Base-by-base conservation (phyloP, 53 echinoderm and acorn worm genomes). In the Luidia sarsii region DNA sequence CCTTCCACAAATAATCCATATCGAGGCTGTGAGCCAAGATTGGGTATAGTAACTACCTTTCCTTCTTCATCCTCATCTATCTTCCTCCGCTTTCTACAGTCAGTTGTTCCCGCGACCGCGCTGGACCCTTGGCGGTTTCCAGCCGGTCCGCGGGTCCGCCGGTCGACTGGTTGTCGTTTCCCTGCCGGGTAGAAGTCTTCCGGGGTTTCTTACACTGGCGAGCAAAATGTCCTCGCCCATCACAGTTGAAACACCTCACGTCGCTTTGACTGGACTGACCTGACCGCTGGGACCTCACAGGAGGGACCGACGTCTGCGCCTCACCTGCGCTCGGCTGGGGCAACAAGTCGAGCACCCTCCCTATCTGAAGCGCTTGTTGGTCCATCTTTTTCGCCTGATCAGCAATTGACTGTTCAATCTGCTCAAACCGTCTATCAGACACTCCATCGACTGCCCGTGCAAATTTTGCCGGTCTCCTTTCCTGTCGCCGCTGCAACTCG, bases 101-200 rank as follows among this genome's bases (percentile, higher is more conserved):
- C 18, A 28, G 59, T 13, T 57, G 28, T 25, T 30, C 6, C 1
- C n/a, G n/a, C n/a, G n/a, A n/a, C n/a, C n/a, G n/a, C n/a, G n/a
- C n/a, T n/a, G n/a, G 75, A 59, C 75, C 75, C 75, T 13, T n/a
- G 5, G 22, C 3, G 4, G 18, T 31, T 13, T 79, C 79, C 79
- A 79, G 64, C 79, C 48, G 57, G 20, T 64, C 64, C 79, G 18
- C 48, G 63, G 79, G 79, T 41, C 79, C 3, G 16, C 3, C 39
- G 30, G 79, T 14, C 39, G 48, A 64, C 64, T 79, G 79, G 43
- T 37, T 39, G 32, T 41, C 63, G 64, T 79, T 79, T 79, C 63
- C 79, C 64, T 27, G 11, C 18, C 19, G 7, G 25, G 27, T 6
- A 30, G 6, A 27, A 4, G 4, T 25, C 29, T 3, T 14, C 15